Evolutionary conservation across 2,797 vertebrate genomes (phyloP).

Genomic region (Eulemur coronatus): DNA sequence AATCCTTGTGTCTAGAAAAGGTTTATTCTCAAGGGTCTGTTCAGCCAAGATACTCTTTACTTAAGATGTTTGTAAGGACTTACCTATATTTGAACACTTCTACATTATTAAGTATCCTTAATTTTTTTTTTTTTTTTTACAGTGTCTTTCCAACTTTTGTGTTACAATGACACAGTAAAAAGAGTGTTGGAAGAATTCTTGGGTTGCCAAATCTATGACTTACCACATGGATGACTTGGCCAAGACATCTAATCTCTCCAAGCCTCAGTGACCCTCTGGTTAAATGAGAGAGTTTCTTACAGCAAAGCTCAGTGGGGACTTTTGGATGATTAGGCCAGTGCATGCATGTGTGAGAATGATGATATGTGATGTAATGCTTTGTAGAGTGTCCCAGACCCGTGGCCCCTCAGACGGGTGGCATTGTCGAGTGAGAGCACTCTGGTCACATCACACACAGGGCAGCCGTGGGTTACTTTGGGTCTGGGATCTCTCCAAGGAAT

Average conservation of each 20-base stretch:
- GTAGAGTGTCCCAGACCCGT: not conserved
- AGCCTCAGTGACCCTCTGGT: not conserved
- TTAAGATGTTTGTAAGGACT: not conserved
- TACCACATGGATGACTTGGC: not conserved
- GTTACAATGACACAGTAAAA: not conserved
- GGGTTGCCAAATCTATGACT: not conserved
- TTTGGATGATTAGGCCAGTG: not conserved
- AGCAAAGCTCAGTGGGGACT: not conserved
- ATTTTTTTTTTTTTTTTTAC: not conserved
- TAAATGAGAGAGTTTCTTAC: not conserved
- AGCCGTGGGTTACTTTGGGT: not conserved
- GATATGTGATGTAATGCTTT: not conserved
- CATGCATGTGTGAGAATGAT: not conserved
- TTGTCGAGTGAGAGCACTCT: not conserved
- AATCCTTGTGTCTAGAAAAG: not conserved
- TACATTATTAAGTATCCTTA: not conserved
- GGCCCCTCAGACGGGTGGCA: not conserved
- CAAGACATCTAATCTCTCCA: not conserved
- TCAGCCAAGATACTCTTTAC: not conserved
- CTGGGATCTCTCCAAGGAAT: not conserved
- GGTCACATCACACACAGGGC: not conserved
- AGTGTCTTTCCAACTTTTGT: not conserved
- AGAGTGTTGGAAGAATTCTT: too few species aligned
- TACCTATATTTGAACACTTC: not conserved
- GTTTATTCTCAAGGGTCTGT: too few species aligned